Evolutionary conservation across 2,888 invertebrate genomes (phyloP), one percentile per base, ranked within the genome.

Genomic region (Calameuta filiformis): DNA sequence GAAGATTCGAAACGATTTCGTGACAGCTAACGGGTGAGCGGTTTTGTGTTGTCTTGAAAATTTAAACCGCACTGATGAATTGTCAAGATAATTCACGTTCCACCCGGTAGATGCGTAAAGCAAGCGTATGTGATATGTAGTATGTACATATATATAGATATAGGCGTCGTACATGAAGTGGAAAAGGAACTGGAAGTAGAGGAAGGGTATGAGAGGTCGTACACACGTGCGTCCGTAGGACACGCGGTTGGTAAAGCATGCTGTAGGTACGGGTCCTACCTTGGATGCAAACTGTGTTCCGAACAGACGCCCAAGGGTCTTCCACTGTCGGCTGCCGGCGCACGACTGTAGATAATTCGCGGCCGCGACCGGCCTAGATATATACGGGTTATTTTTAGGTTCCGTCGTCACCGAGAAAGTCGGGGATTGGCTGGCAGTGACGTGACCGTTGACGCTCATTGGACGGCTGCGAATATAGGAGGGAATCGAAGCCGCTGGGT

Each of bases 301-400:
- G 56, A 40, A 69, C 76, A 76, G 76, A 76, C 76, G 69, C 75
- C 75, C 37, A 77, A 78, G 75, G 81, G 79, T 83, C 83, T 83
- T 83, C 79, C 84, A 80, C 80, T 84, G 85, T 89, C 87, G 90
- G 86, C 88, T 88, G 90, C 90, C 90, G 90, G 90, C 90, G 90
- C 89, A 84, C 90, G 88, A 91, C 91, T 91, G 89, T 90, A 85
- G 87, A 87, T 86, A 87, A 87, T 87, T 88, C 87, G 88, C 88
- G 86, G 86, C 86, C 84, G 87, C 88, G 85, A 86, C 88, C 90
- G 90, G 91, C 91, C 91, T 91, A 90, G 90, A 91, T 91, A 90
- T 89, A 88, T 87, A 86, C 86, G 81, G 82, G 87, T 81, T 91
- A 91, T 91, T 89, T 90, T 91, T 91, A 90, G 89, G 84, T 31